Evolutionary conservation across 2,888 invertebrate genomes (phyloP).

Genomic region (Dicranocentrus wangi): DNA sequence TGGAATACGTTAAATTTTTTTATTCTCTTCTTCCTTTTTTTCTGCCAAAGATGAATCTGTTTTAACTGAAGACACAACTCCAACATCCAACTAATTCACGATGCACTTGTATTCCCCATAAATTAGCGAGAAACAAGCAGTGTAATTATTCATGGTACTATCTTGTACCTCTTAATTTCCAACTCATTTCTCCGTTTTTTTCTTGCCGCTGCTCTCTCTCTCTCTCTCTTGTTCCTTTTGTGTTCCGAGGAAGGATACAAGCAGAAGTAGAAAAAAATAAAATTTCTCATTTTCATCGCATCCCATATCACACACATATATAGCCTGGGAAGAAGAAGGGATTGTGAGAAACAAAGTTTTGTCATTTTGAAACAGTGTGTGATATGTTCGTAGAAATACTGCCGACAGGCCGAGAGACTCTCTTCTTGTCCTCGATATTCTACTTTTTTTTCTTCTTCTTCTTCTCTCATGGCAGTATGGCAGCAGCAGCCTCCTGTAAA

Average conservation of each 20-base stretch:
- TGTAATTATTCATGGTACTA: constrained; percentile 22
- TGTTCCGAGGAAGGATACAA: too few relatives aligned
- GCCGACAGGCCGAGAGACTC: background rate
- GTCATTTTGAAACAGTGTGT: constrained; percentile 14
- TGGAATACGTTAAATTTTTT: too few relatives aligned
- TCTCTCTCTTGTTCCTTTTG: too few relatives aligned
- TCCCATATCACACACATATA: too few relatives aligned
- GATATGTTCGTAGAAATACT: too few relatives aligned
- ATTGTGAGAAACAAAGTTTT: background rate
- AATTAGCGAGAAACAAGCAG: constrained; percentile 42
- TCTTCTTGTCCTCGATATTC: background rate
- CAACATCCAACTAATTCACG: constrained; percentile 23
- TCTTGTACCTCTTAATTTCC: background rate
- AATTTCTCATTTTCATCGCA: too few relatives aligned
- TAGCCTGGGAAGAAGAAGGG: background rate
- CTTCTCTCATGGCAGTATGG: too few relatives aligned
- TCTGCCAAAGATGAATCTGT: constrained; percentile 27
- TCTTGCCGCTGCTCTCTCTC: background rate
- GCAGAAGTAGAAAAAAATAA: too few relatives aligned
- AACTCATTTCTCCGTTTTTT: constrained; percentile 2
- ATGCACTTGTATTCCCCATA: constrained; percentile 42
- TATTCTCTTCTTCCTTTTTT: background rate
- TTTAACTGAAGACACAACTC: too few relatives aligned
- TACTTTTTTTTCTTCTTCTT: too few relatives aligned
- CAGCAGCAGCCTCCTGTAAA: background rate